Evolutionary conservation across 1,140 invertebrate genomes (phyloP), one percentile per base, ranked within the genome.

Genomic region (Lepidostoma basale): DNA sequence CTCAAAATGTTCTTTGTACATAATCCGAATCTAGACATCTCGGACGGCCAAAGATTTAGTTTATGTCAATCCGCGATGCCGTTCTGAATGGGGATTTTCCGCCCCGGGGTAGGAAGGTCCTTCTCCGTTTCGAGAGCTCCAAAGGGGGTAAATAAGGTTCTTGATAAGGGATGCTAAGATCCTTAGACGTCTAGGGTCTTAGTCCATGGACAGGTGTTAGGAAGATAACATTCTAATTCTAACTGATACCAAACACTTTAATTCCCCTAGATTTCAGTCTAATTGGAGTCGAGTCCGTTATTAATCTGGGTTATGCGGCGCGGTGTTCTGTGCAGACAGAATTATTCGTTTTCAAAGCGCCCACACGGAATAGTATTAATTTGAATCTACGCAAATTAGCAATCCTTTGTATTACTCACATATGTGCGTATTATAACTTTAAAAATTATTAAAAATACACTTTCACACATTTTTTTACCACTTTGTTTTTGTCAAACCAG

Each of bases 121-220:
- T 49, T n/a, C n/a, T n/a, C 22, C 45, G 10, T 49, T 49, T 49
- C 18, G 25, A 49, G 20, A 18, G 45, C 23, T 49, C 20, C 45
- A 49, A 49, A 49, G 45, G 44, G 45, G 45, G n/a, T 8, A 49
- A 49, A 49, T 49, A 49, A 23, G 45, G 45, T 23, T 49, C 45
- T 49, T 49, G 45, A 49, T 49, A 49, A 49, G 45, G 45, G 45
- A 49, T 49, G 45, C 18, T 49, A 49, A 49, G 45, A 49, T 49
- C 45, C 45, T 49, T 49, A 49, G 45, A 49, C 45, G 45, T 49
- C 45, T 49, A n/a, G 45, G 45, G 45, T 49, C 22, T 49, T 49
- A 49, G 22, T n/a, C 45, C 22, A 49, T 49, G 45, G 45, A 49
- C 45, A 49, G 45, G 45, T 49, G 45, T 49, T 49, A 49, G 45